phyloP scores from a whole-genome alignment of 2,113 vertebrate species.

The Sciurus niger region DNA sequence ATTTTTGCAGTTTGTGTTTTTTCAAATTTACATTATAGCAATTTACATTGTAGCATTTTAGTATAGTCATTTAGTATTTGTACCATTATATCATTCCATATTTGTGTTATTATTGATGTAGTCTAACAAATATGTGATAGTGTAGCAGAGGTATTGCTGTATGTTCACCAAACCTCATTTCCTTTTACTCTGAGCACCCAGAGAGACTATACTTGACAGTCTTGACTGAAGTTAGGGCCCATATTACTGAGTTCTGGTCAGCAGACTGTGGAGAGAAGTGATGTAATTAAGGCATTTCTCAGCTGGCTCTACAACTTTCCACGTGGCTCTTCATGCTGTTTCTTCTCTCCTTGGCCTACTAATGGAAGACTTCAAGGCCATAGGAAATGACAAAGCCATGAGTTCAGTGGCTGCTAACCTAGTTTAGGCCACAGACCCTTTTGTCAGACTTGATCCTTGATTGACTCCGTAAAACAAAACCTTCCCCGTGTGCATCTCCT shows the following conservation, averaged over 20 bases:
- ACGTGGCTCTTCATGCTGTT: neutral
- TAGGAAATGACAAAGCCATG: neutral
- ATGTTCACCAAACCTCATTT: neutral
- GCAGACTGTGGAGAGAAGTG: neutral
- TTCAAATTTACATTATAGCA: neutral
- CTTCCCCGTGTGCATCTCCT: neutral
- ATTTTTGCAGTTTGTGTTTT: neutral
- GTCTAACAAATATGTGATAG: conserved; percentile 5
- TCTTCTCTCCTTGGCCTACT: neutral
- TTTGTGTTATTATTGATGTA: neutral
- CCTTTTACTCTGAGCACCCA: neutral
- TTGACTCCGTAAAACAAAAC: neutral
- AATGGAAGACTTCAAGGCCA: neutral
- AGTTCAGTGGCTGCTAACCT: neutral
- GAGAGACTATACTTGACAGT: neutral
- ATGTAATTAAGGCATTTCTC: neutral
- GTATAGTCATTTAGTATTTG: neutral
- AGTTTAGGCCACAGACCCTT: neutral
- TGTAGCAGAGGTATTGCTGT: neutral
- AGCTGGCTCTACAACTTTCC: neutral
- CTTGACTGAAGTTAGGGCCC: neutral
- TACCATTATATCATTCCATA: neutral
- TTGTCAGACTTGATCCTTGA: neutral
- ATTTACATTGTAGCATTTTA: neutral
- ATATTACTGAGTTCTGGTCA: neutral